Evolutionary conservation across 2,888 invertebrate species (phyloP).

Genomic region (Hoplodrina ambigua): DNA sequence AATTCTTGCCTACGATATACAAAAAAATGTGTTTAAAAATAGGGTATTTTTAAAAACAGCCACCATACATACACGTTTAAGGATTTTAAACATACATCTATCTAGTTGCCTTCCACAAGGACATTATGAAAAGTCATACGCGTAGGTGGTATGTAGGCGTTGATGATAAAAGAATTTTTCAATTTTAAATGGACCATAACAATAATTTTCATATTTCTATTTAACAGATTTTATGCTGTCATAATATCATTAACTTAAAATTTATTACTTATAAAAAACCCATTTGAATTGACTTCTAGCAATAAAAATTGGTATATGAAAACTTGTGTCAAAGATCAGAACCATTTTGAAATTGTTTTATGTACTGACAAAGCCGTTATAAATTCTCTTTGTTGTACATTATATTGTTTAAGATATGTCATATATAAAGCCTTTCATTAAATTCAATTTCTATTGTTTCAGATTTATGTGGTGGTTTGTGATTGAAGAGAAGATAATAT

Average conservation of each 20-base stretch:
- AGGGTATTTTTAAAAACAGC: too few species aligned
- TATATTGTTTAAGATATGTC: background rate
- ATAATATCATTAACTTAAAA: constrained; percentile 48
- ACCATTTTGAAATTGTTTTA: constrained; percentile 8
- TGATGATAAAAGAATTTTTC: constrained; percentile 32
- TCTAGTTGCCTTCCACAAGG: background rate
- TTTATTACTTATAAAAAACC: constrained; percentile 42
- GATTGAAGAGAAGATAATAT: constrained; percentile 2
- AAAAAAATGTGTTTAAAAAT: too few species aligned
- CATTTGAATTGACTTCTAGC: constrained; percentile 35
- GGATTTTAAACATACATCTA: too few species aligned
- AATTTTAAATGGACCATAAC: constrained; percentile 27
- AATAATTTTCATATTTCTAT: constrained; percentile 37
- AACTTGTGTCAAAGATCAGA: constrained; percentile 35
- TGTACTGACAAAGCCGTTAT: background rate
- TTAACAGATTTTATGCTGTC: constrained; percentile 39
- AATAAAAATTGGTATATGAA: constrained; percentile 35
- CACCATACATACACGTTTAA: too few species aligned
- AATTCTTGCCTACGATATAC: too few species aligned
- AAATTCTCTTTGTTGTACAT: constrained; percentile 1
- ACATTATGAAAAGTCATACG: constrained; percentile 7
- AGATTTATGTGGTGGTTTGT: constrained; percentile 30
- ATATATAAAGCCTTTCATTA: background rate
- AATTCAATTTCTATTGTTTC: constrained; percentile 34
- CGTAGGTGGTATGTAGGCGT: constrained; percentile 39